Base-by-base conservation (phyloP, 2,888 invertebrate genomes). In the Sarcophaga subvicina region DNA sequence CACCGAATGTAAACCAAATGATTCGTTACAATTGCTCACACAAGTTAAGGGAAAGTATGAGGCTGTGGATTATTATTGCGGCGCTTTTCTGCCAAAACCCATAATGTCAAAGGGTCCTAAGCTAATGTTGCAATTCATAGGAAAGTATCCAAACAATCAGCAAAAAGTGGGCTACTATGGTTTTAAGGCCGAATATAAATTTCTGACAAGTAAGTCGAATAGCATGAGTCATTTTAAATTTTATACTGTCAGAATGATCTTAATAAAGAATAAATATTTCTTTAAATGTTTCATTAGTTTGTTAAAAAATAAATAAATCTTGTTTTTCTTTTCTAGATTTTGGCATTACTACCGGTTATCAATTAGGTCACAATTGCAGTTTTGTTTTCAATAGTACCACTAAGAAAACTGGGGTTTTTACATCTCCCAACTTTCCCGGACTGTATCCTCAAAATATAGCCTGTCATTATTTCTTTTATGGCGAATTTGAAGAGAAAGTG, bases 71-170 rank as follows among this genome's bases (percentile, higher is more conserved):
- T 96, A 96, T 45, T 97, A 97, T 92, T 99, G 99, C 92, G 98
- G 98, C 60, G 95, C 96, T 88, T 91, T 90, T 69, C 93, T 96
- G 77, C 98, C 98, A 1, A 96, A 96, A 89, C 97, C 98, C 82
- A 95, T 99, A 88, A 99, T 99, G 98, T 99, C 98, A 83, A 98
- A 96, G 92, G 97, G 98, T 64, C 97, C 97, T 73, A 95, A 96
- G 90, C 94, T 99, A 91, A 96, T 97, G 92, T 94, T 99, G 82
- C 97, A 98, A 93, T 98, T 98, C 92, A 95, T 96, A 86, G 97
- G 97, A 71, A 95, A 96, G 76, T 90, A 91, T 88, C 91, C 92
- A 0, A 80, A 71, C 25, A 89, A 88, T 84, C 96, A 96, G n/a
- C 96, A 97, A 45, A 95, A 96, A 86, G 89, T 90, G 90, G 95